Evolutionary conservation across 2,113 vertebrate species (phyloP).

Genomic region (Irena cyanogastra): DNA sequence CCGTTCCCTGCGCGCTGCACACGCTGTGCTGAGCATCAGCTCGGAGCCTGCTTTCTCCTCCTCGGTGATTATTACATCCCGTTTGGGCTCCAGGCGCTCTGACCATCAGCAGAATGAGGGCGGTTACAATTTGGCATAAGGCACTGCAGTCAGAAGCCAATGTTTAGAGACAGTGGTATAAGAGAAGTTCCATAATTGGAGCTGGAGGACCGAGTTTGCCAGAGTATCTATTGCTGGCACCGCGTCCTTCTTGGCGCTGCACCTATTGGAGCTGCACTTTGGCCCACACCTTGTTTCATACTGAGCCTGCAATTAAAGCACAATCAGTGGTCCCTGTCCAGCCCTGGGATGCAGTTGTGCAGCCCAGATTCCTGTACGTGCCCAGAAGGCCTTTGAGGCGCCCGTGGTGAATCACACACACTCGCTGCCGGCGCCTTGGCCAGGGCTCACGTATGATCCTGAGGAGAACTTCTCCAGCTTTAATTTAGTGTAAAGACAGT

Average conservation of each 20-base stretch:
- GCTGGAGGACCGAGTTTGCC: slow-evolving; percentile 39
- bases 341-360: slow-evolving; percentile 28
- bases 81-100: neutral
- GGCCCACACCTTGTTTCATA: slow-evolving; percentile 36
- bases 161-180: slow-evolving; percentile 51
- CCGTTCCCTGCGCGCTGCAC: neutral
- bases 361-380: neutral
- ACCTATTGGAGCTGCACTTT: slow-evolving; percentile 48
- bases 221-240: slow-evolving; percentile 52
- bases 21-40: neutral
- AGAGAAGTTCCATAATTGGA: slow-evolving; percentile 56
- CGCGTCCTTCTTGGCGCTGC: neutral
- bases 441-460: rapidly evolving
- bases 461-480: neutral
- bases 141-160: slow-evolving; percentile 39
- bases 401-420: rapidly evolving
- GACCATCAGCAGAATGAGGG: slow-evolving; percentile 57
- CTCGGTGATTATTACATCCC: slow-evolving; percentile 20
- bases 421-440: neutral
- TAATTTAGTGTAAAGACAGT: neutral
- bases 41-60: slow-evolving; percentile 10
- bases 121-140: slow-evolving; percentile 55
- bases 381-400: neutral
- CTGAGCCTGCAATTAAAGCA: slow-evolving; percentile 33
- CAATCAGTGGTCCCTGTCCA: slow-evolving; percentile 65